phyloP scores from a whole-genome alignment of 1,140 invertebrate genomes.

The Epicauta chinensis region DNA sequence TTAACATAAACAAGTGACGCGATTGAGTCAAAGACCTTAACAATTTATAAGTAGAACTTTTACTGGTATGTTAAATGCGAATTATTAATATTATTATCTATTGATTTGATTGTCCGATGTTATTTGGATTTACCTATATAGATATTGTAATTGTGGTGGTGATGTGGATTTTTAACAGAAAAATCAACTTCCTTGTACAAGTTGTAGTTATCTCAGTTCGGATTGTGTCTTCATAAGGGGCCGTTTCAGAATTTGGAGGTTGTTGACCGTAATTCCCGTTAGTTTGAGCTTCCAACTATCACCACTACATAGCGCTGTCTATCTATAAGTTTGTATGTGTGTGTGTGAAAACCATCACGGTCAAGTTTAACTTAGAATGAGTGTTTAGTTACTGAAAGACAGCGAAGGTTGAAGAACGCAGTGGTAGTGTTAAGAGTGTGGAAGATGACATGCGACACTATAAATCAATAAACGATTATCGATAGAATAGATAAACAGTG shows the following conservation, averaged over 20 bases:
- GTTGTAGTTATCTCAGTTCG: not conserved
- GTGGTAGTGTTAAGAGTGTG: conserved; percentile 17
- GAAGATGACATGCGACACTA: conserved; percentile 24
- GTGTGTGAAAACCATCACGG: conserved; percentile 34
- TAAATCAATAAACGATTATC: conserved; percentile 2
- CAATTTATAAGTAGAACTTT: conserved; percentile 7
- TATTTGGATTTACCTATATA: no score
- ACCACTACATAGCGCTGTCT: conserved; percentile 31
- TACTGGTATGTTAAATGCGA: not conserved
- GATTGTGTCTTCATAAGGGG: not conserved
- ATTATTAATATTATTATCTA: not conserved
- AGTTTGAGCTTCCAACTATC: conserved; percentile 34
- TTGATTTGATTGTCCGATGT: no score
- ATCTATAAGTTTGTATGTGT: conserved; percentile 4
- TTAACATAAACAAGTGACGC: conserved; percentile 20
- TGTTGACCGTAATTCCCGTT: conserved; percentile 40
- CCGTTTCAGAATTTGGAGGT: conserved; percentile 39
- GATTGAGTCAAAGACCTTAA: conserved; percentile 17
- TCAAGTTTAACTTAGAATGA: conserved; percentile 41
- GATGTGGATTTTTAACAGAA: no score
- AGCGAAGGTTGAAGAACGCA: conserved; percentile 28
- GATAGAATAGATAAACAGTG: not conserved
- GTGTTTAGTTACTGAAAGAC: conserved; percentile 39
- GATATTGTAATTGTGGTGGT: no score
- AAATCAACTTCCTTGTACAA: not conserved